A percentile compares a stretch with the other conserved stretches of the same genome.
Evolutionary conservation across 2,888 invertebrate genomes (phyloP).

Genomic region (Microctonus aethiopoides): DNA sequence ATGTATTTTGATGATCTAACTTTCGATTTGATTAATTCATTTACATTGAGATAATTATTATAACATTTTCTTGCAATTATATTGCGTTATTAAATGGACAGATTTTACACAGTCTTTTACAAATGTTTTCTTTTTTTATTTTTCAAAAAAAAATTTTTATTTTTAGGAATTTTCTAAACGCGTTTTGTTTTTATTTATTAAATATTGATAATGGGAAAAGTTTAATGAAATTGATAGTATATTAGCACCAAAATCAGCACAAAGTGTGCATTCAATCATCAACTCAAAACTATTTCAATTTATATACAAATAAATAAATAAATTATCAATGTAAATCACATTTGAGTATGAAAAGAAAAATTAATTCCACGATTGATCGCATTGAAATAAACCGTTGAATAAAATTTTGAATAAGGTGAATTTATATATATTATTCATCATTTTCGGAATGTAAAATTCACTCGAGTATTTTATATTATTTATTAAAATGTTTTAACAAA

Average conservation of each 20-base stretch:
- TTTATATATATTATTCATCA: neutral
- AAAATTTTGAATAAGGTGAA: neutral
- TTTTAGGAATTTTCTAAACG: neutral
- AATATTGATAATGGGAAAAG: neutral
- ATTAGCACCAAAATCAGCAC: neutral
- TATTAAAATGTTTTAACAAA: neutral
- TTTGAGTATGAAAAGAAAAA: neutral
- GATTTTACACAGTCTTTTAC: conserved; percentile 64
- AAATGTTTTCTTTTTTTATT: conserved; percentile 24
- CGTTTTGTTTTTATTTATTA: neutral
- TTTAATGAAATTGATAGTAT: neutral
- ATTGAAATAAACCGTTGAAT: neutral
- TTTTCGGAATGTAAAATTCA: neutral
- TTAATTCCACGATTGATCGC: neutral
- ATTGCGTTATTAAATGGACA: conserved; percentile 57
- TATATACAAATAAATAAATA: neutral
- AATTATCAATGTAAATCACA: neutral
- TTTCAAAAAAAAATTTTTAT: neutral
- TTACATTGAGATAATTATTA: conserved; percentile 12
- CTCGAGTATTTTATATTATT: neutral
- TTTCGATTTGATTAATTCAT: conserved; percentile 6
- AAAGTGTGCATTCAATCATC: neutral
- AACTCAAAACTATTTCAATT: too few relatives aligned
- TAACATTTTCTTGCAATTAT: conserved; percentile 13
- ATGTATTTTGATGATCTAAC: neutral